Evolutionary conservation across 2,888 invertebrate species (phyloP).

Genomic region (Xestoiulus laeticollis): DNA sequence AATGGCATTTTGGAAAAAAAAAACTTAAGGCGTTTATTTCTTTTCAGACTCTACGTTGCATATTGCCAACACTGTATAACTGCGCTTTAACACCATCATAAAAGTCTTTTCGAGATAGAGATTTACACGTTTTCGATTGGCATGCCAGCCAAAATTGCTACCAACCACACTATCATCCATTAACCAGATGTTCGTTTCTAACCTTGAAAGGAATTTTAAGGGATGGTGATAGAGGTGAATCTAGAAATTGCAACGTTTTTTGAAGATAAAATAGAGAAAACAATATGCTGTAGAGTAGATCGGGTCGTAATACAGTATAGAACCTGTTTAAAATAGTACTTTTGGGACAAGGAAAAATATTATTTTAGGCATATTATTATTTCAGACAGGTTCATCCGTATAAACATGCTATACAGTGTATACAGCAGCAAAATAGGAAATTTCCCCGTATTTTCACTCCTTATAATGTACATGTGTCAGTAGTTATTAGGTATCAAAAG

Average conservation of each 20-base stretch:
- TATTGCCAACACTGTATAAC: neutral
- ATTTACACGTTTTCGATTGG: constrained; percentile 5
- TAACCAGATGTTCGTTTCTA: constrained; percentile 16
- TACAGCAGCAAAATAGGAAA: too few relatives aligned
- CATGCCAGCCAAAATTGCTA: neutral
- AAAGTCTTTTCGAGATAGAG: neutral
- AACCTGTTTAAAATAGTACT: too few relatives aligned
- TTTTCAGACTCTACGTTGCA: neutral
- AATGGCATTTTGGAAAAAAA: neutral
- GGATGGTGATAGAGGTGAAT: neutral
- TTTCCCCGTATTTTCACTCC: too few relatives aligned
- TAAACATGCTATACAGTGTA: too few relatives aligned
- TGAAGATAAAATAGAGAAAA: neutral
- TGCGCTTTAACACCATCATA: neutral
- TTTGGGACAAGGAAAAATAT: too few relatives aligned
- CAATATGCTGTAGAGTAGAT: neutral
- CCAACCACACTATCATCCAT: neutral
- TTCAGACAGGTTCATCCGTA: too few relatives aligned
- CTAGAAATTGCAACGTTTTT: neutral
- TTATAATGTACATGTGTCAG: too few relatives aligned
- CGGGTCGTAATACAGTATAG: too few relatives aligned
- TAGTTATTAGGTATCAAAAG: too few relatives aligned
- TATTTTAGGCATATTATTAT: too few relatives aligned
- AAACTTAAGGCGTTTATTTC: neutral
- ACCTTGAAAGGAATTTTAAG: neutral